Evolutionary conservation across 2,888 invertebrate species (phyloP).

Genomic region (Gibbula magus): DNA sequence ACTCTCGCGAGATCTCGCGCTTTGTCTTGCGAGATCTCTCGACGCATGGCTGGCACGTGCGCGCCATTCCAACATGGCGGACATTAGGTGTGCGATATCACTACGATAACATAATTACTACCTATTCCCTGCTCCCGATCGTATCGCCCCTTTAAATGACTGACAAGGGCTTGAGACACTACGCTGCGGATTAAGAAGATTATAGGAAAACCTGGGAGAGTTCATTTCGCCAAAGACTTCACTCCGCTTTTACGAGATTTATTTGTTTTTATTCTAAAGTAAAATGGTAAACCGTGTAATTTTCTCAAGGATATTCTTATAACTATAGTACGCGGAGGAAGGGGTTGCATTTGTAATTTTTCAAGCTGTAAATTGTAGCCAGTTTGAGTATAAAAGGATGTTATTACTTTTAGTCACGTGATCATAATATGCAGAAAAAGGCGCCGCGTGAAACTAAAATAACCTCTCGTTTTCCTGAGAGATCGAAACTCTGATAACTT

Average conservation of each 20-base stretch:
- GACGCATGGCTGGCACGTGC: conserved; percentile 12
- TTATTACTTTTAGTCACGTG: not conserved
- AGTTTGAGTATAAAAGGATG: not conserved
- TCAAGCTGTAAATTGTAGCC: not conserved
- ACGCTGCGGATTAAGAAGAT: not conserved
- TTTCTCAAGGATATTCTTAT: conserved; percentile 4
- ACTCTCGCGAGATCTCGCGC: conserved; percentile 6
- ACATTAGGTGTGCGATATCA: conserved; percentile 18
- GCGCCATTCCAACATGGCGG: conserved; percentile 14
- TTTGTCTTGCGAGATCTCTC: not conserved
- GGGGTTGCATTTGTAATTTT: conserved; percentile 9
- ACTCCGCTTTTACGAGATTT: conserved; percentile 10
- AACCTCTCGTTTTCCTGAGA: too few species aligned
- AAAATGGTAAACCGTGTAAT: conserved; percentile 10
- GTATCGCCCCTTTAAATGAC: not conserved
- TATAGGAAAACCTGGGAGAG: not conserved
- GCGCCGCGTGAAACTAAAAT: not conserved
- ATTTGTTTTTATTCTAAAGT: not conserved
- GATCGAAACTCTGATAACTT: too few species aligned
- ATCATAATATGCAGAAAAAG: not conserved
- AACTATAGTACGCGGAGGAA: not conserved
- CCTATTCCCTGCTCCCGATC: not conserved
- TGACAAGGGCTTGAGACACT: not conserved
- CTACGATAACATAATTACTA: conserved; percentile 10
- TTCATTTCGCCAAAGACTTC: conserved; percentile 12